Percentiles rank a stretch among this genome's conserved stretches.
Conservation (phyloP, 2,888 invertebrate species). For the Yponomeuta sedellus region DNA sequence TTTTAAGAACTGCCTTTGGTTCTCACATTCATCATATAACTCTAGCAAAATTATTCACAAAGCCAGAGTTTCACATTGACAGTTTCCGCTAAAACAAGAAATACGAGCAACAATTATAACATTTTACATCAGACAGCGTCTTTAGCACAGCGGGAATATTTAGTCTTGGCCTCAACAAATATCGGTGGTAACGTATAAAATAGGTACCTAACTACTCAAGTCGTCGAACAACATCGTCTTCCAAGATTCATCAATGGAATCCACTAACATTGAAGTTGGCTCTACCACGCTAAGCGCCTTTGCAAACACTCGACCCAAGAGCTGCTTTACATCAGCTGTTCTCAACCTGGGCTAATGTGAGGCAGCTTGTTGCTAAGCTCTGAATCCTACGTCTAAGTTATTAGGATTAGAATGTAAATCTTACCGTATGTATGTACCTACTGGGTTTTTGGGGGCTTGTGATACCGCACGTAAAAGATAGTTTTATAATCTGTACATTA, state of each 20-base stretch:
- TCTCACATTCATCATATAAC: slow-evolving; percentile 17
- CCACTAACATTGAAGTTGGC: slow-evolving; percentile 32
- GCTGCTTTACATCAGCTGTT: slow-evolving; percentile 27
- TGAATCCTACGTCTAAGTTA: too few species aligned
- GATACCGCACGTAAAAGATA: too few species aligned
- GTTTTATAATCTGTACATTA: too few species aligned
- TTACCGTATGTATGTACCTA: too few species aligned
- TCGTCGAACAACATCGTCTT: background rate
- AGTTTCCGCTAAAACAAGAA: background rate
- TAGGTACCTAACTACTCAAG: slow-evolving; percentile 12
- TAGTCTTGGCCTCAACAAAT: background rate
- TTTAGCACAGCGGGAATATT: background rate
- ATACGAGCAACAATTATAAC: background rate
- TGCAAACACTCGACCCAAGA: slow-evolving; percentile 44
- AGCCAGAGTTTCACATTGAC: background rate
- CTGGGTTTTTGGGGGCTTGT: too few species aligned
- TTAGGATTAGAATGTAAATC: too few species aligned
- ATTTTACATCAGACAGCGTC: background rate
- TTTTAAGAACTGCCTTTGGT: slow-evolving; percentile 12
- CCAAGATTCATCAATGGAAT: slow-evolving; percentile 44
- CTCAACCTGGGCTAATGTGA: too few species aligned
- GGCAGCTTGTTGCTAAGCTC: too few species aligned
- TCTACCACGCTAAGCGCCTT: slow-evolving; percentile 36
- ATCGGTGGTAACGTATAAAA: background rate
- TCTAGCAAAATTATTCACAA: background rate